Base-by-base conservation (phyloP, 2,888 invertebrate species). In the Diplazon laetatorius region DNA sequence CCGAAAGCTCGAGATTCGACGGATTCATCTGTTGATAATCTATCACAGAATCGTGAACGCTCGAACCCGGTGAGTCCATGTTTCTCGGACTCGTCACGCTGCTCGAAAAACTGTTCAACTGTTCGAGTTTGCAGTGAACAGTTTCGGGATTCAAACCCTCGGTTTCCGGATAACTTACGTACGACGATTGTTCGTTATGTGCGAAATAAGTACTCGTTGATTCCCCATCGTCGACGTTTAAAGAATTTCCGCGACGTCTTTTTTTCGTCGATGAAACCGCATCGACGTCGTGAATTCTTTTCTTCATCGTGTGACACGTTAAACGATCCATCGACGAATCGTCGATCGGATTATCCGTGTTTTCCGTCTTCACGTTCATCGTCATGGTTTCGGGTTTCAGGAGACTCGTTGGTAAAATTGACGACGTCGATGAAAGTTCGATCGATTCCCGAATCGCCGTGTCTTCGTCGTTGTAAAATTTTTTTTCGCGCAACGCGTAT, bases 1-100 rank as follows among this genome's bases (percentile, higher is more conserved):
- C 74, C 10, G 76, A 55, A 1, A 80, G 25, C 3, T 81, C 71
- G 16, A 84, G 70, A 9, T 68, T 59, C 30, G 66, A 46, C 0
- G 80, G 48, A 71, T 87, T 82, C 6, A 85, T 57, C 10, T 83
- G 76, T 12, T 86, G 82, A 80, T 84, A 86, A 57, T 86, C 85
- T 12, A 62, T 71, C 18, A 30, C 60, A 60, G 52, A 59, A 2
- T 83, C 83, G 18, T 82, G 76, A 22, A 84, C 35, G 59, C 65
- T 81, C 9, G 84, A 80, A 48, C 55, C 65, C 4, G 84, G 77
- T 2, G 85, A 83, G 8, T 81, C 80, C 2, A 60, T 42, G 12
- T 69, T 46, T 22, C 12, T 52, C 0, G 25, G 48, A 1, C n/a
- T 39, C 44, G 42, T 20, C 14, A 8, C 22, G 25, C 16, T 18